Evolutionary conservation across 2,888 invertebrate species (phyloP), one percentile per base, ranked within the genome.

Genomic region (Portevinia maculata): DNA sequence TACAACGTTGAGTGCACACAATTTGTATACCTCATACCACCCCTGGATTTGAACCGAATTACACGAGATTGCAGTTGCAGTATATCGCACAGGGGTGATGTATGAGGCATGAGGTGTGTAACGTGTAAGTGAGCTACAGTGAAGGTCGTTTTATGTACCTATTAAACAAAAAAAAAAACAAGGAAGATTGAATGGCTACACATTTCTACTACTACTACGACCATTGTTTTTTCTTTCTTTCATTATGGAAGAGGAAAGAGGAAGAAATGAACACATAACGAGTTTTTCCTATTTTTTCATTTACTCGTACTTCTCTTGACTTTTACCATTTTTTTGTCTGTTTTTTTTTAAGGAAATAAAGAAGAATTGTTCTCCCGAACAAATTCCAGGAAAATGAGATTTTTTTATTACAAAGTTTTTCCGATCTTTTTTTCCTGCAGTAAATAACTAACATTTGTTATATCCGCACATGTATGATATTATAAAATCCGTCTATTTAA

Each of bases 81-180:
- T 79, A 34, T 15, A 53, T 57, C 24, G 41, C 39, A 37, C 64
- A 60, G 65, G 60, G 24, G 9, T 32, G 52, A 52, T 53, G 24
- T 24, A 24, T 24, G 24, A 24, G 24, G 24, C 3, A 69, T 74
- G 53, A 64, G 64, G 57, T 64, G 52, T 75, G 53, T 59, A 76
- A 60, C 59, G 52, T 75, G 53, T 59, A 76, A 60, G 32, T 74
- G 28, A 73, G 32, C 37, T 69, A 37, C 37, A 81, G n/a, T 50
- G 76, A 83, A 83, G 83, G 83, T 83, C 78, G 78, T 67, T 78
- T 55, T 50, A 59, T 30, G n/a, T n/a, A n/a, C n/a, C n/a, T n/a
- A n/a, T n/a, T n/a, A n/a, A 24, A 24, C 2, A 13, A 15, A 41
- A 28, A 37, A 46, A 37, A 52, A 44, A 64, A 30, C 52, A 37